Base-by-base conservation (phyloP, 2,797 vertebrate genomes). In the Monodelphis domestica region DNA sequence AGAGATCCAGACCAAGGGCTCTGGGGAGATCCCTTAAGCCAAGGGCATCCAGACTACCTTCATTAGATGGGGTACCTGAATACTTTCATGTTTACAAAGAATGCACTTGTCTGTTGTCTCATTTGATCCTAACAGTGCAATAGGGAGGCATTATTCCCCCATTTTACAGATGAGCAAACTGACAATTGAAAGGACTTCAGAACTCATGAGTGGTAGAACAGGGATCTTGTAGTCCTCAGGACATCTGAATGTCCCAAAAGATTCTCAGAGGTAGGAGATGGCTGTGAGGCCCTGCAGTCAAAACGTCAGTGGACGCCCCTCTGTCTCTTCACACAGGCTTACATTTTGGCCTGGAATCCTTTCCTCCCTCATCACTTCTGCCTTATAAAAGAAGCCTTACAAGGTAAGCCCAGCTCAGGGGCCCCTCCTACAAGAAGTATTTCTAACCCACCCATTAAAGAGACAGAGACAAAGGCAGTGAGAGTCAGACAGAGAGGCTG, bases 401-500 rank as follows among this genome's bases (percentile, higher is more conserved):
- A 63, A 63, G 30, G 57, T 11, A 63, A 63, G 57, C 57, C 33
- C 12, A 33, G 30, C 30, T n/a, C 30, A 63, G 30, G 30, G 63
- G 30, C 57, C 33, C 12, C 57, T 63, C 56, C 9, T 57, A 57
- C 9, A 57, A 57, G 28, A 57, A 21, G 56, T n/a, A n/a, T n/a
- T n/a, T n/a, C n/a, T n/a, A n/a, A n/a, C 14, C 12, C 15, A 54
- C 53, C 12, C 17, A 3, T 17, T 54, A 54, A 12, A 50, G 3
- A 5, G 3, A 5, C 33, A 10, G 3, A 1, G 11, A 0, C 11
- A 5, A 12, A 5, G 24, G 21, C n/a, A n/a, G 9, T 17, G 3
- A 7, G n/a, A n/a, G n/a, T n/a, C n/a, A n/a, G 54, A 55, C 3
- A 55, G 54, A 55, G 54, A 55, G 54, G 55, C 2, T 54, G 54